Percentiles rank a stretch among this genome's conserved stretches.
Evolutionary conservation across 2,888 invertebrate species (phyloP).

Genomic region (Drosophila bunnanda): DNA sequence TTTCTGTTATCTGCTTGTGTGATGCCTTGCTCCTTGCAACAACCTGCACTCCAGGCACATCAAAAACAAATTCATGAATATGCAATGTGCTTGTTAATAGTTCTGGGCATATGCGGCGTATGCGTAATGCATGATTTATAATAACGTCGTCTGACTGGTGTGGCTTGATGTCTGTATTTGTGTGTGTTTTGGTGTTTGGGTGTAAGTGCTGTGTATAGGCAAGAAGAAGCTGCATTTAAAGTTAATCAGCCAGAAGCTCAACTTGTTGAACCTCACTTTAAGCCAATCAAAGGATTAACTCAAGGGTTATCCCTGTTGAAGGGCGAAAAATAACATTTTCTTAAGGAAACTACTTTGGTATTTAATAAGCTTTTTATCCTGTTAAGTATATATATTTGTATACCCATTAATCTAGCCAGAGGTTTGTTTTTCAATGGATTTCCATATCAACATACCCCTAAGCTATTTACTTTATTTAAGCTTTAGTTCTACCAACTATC

Average conservation of each 20-base stretch:
- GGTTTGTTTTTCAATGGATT: background rate
- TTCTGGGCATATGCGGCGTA: conserved; percentile 66
- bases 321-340: conserved; percentile 3
- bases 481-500: background rate
- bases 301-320: background rate
- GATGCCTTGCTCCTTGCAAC: conserved; percentile 10
- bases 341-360: background rate
- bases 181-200: background rate
- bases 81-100: conserved; percentile 72
- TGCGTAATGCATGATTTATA: conserved; percentile 61
- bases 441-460: background rate
- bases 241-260: conserved; percentile 24
- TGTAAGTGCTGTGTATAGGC: background rate
- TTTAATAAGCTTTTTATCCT: background rate
- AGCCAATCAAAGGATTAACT: conserved; percentile 14
- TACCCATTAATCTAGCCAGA: background rate
- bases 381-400: background rate
- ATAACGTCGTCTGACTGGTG: conserved; percentile 3
- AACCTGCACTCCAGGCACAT: conserved; percentile 43
- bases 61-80: conserved; percentile 68
- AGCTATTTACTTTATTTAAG: background rate
- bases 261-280: conserved; percentile 22
- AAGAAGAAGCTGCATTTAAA: conserved; percentile 9
- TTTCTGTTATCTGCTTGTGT: conserved; percentile 9
- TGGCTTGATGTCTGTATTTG: background rate